Conservation (phyloP, 2,113 vertebrate species). For the Petaurus breviceps region DNA sequence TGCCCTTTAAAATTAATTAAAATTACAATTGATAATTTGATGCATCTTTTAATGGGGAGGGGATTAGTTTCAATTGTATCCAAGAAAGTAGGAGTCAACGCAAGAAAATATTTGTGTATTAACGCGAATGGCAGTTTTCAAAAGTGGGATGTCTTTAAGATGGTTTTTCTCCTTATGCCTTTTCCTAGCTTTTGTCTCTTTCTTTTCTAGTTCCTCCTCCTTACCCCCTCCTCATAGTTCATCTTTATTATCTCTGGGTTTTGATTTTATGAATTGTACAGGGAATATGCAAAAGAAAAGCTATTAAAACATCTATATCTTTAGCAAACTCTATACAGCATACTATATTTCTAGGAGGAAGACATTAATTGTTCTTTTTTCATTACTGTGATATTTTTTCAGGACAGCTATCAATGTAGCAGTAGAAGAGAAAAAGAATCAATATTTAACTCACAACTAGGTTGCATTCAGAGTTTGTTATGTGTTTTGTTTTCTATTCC, state of each 20-base stretch:
- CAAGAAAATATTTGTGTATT: slow-evolving; percentile 46
- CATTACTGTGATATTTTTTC: slow-evolving; percentile 54
- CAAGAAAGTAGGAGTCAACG: slow-evolving; percentile 45
- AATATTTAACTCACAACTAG: slow-evolving; percentile 21
- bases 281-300: slow-evolving; percentile 48
- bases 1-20: slow-evolving; percentile 57
- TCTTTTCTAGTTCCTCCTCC: not conserved
- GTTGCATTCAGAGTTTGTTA: not conserved
- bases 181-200: not conserved
- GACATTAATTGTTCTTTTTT: slow-evolving; percentile 67
- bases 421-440: slow-evolving; percentile 46
- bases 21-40: slow-evolving; percentile 57
- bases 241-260: slow-evolving; percentile 59
- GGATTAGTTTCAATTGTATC: slow-evolving; percentile 51
- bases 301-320: slow-evolving; percentile 46
- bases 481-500: slow-evolving; percentile 46
- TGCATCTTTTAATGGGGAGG: slow-evolving; percentile 14
- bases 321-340: slow-evolving; percentile 17
- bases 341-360: slow-evolving; percentile 40
- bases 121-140: slow-evolving; percentile 48
- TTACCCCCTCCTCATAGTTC: not conserved
- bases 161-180: not conserved
- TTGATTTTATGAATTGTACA: slow-evolving; percentile 52
- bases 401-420: slow-evolving; percentile 34
- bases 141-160: slow-evolving; percentile 37